Evolutionary conservation across 2,888 invertebrate species (phyloP).

Genomic region (Poecilus cupreus): DNA sequence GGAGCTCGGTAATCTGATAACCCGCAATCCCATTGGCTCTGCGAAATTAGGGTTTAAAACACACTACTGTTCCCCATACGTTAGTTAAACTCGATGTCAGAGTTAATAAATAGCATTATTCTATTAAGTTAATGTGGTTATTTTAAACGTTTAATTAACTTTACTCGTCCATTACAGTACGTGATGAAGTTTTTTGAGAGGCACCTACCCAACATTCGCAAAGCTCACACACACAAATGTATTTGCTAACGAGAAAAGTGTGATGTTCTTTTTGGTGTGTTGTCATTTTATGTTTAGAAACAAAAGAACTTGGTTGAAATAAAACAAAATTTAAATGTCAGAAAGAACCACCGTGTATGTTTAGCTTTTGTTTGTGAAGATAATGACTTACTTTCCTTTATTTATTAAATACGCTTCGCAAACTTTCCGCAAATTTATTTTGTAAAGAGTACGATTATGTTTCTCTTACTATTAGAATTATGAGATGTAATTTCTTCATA

Average conservation of each 20-base stretch:
- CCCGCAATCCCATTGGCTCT: conserved; percentile 13
- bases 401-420: background rate
- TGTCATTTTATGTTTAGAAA: conserved; percentile 18
- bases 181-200: conserved; percentile 45
- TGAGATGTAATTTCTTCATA: no score
- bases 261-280: conserved; percentile 27
- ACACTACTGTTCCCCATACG: background rate
- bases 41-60: conserved; percentile 15
- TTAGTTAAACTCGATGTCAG: background rate
- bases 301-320: conserved; percentile 18
- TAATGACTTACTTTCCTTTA: background rate
- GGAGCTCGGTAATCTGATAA: conserved; percentile 40
- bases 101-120: conserved; percentile 47
- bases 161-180: conserved; percentile 41
- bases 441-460: no score
- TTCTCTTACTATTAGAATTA: no score
- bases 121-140: conserved; percentile 49
- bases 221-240: conserved; percentile 27
- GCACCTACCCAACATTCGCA: background rate
- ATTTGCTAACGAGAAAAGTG: conserved; percentile 20
- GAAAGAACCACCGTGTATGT: background rate
- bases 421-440: no score
- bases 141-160: conserved; percentile 53
- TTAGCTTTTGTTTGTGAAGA: background rate
- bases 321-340: conserved; percentile 32